Evolutionary conservation across 2,888 invertebrate species (phyloP).

Genomic region (Drosophila borealis): DNA sequence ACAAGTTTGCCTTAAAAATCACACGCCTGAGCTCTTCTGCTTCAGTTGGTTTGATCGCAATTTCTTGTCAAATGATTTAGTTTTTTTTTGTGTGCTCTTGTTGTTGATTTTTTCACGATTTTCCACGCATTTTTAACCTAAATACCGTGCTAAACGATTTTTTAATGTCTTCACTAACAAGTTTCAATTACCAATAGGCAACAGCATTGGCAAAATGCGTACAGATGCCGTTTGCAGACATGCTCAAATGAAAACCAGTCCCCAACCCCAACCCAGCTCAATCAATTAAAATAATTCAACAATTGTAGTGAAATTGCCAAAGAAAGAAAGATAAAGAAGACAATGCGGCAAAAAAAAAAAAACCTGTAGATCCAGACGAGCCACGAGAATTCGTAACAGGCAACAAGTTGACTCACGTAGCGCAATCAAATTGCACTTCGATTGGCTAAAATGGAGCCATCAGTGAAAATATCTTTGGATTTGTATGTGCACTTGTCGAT

Average conservation of each 20-base stretch:
- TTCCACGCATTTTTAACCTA: conserved; percentile 81
- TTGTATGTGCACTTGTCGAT: conserved; percentile 40
- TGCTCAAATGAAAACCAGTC: conserved; percentile 58
- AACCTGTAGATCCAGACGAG: conserved; percentile 47
- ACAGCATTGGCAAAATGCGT: conserved; percentile 55
- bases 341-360: conserved; percentile 53
- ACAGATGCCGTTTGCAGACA: conserved; percentile 61
- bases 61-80: conserved; percentile 24
- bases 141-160: conserved; percentile 79
- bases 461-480: conserved; percentile 51
- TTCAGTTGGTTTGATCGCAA: conserved; percentile 27
- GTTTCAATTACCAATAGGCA: conserved; percentile 76
- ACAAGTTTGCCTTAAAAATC: conserved; percentile 46
- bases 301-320: conserved; percentile 69
- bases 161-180: conserved; percentile 80
- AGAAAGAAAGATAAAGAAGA: conserved; percentile 55
- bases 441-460: conserved; percentile 72
- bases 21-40: conserved; percentile 66
- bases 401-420: conserved; percentile 57
- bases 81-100: conserved; percentile 15
- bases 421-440: conserved; percentile 65
- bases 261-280: conserved; percentile 47
- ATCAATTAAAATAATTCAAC: conserved; percentile 80
- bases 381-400: conserved; percentile 31
- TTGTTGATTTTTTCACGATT: conserved; percentile 68